Conservation (phyloP, 2,113 vertebrate species). For the Engystomops pustulosus region DNA sequence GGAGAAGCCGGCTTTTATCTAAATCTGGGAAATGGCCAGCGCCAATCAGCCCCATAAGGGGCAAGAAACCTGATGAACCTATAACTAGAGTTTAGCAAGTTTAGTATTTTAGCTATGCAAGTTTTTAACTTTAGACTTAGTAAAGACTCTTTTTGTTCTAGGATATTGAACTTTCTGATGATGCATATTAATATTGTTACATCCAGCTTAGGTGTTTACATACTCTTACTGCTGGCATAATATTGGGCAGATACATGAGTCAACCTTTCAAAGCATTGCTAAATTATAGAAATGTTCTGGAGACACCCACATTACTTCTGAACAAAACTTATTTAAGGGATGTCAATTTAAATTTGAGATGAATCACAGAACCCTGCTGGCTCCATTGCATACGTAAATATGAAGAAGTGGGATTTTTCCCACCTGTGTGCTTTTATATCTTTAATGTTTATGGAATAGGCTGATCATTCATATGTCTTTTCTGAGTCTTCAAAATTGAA, state of each 20-base stretch:
- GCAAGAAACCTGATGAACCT: no score
- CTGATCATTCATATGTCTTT: not conserved
- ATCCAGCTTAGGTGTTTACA: conserved; percentile 47
- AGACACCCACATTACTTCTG: conserved; percentile 55
- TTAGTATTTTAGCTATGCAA: no score
- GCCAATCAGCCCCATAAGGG: no score
- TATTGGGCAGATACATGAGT: conserved; percentile 38
- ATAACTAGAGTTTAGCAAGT: not conserved
- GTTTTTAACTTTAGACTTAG: not conserved
- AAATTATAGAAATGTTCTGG: conserved; percentile 52
- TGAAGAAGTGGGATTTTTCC: conserved; percentile 34
- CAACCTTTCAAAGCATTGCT: conserved; percentile 37
- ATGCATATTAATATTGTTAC: conserved; percentile 33
- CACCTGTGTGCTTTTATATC: conserved; percentile 10
- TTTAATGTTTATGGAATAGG: conserved; percentile 32
- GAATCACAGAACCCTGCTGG: conserved; percentile 49
- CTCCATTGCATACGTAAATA: conserved; percentile 1
- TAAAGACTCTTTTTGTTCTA: conserved; percentile 17
- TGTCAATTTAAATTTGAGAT: conserved; percentile 53
- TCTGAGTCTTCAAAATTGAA: not conserved
- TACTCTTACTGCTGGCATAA: conserved; percentile 29
- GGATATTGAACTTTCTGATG: conserved; percentile 12
- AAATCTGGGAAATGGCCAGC: no score
- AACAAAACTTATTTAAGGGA: conserved; percentile 50
- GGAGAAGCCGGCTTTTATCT: no score